Conservation (phyloP, 2,888 invertebrate species). For the Meteorus cinctellus region DNA sequence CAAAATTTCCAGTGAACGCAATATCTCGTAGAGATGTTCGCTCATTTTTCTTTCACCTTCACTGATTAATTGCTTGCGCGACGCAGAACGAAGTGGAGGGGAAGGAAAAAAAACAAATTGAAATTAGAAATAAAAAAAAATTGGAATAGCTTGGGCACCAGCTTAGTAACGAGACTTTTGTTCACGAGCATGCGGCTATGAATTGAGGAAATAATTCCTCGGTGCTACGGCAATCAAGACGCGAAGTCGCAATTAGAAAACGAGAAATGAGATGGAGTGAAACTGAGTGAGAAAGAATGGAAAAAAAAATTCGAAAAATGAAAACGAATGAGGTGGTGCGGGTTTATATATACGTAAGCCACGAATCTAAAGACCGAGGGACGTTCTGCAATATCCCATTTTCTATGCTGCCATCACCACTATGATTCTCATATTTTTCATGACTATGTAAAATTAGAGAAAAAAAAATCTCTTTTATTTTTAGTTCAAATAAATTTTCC, state of each 20-base stretch:
- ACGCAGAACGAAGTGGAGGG: background rate
- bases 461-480: background rate
- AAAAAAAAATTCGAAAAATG: constrained; percentile 30
- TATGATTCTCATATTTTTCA: background rate
- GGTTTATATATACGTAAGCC: background rate
- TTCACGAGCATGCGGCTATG: constrained; percentile 39
- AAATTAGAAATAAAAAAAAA: constrained; percentile 25
- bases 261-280: constrained; percentile 39
- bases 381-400: background rate
- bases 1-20: constrained; percentile 2
- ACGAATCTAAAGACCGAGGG: background rate
- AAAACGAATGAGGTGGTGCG: background rate
- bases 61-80: constrained; percentile 12
- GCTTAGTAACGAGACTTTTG: constrained; percentile 50
- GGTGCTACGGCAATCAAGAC: constrained; percentile 48
- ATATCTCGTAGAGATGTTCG: constrained; percentile 25
- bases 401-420: constrained; percentile 7
- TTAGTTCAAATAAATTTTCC: background rate
- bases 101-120: background rate
- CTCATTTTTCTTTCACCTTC: constrained; percentile 15
- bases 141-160: constrained; percentile 16
- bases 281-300: constrained; percentile 32
- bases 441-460: background rate
- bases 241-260: constrained; percentile 51
- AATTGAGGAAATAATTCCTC: constrained; percentile 52